Evolutionary conservation across 2,888 invertebrate species (phyloP), one percentile per base, ranked within the genome.

Genomic region (Dioctria rufipes): DNA sequence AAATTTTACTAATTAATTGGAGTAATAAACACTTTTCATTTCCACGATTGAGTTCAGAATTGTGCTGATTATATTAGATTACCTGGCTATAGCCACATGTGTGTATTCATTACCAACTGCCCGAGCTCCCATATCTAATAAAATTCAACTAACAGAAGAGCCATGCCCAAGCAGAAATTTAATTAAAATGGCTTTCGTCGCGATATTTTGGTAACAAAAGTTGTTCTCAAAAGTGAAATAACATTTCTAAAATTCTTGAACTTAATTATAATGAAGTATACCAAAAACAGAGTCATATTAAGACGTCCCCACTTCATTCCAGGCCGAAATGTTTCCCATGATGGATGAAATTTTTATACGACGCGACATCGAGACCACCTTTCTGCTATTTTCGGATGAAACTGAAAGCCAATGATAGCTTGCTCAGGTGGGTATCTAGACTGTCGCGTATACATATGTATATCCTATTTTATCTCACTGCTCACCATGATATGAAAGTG

Each of bases 271-370:
- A 73, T 73, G 58, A 58, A 58, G 25, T 25, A 25, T 25, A 25
- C 25, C 73, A 54, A 8, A 73, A 37, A 73, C 11, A 58, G 39
- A 60, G 58, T 25, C 39, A 61, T 25, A n/a, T 39, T 4, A n/a
- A 61, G 61, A 61, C 49, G n/a, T 67, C n/a, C 67, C 25, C 3
- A 54, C 46, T 67, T 67, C 5, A 43, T 58, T 25, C 11, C 49
- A 40, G 25, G 54, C 51, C 42, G 8, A 13, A 54, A 73, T 73
- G 40, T 73, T 73, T 73, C 73, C 58, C 73, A 58, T 60, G 73
- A 42, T 42, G 9, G 25, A 73, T 73, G 73, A 73, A 73, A 58
- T 73, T 58, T 73, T 73, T 58, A 73, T 73, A 13, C 58, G 11
- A 13, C 8, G 58, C 54, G 54, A 4, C 11, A 11, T n/a, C 11